Evolutionary conservation across 2,797 vertebrate genomes (phyloP).

Genomic region (Mionectes olivaceus): DNA sequence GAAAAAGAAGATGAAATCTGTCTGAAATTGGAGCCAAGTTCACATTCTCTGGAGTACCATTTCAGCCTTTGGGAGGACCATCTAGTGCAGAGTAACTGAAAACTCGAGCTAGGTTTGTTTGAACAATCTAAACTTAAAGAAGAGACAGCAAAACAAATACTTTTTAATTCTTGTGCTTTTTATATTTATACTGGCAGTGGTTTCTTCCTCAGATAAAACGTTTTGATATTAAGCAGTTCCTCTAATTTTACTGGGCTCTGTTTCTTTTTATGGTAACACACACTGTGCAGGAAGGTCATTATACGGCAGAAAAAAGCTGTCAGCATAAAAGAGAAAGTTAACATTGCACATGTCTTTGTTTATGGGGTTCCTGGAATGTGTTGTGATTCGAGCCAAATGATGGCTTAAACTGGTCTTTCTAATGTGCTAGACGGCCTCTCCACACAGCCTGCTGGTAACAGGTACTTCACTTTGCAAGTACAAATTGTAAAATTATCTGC

Average conservation of each 20-base stretch:
- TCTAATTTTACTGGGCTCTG: constrained; percentile 81
- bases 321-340: constrained; percentile 81
- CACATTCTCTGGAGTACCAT: constrained; percentile 42
- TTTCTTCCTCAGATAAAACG: constrained; percentile 82
- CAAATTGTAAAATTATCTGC: constrained; percentile 26
- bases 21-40: constrained; percentile 59
- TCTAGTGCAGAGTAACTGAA: constrained; percentile 49
- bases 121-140: constrained; percentile 70
- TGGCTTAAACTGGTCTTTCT: constrained; percentile 59
- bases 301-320: constrained; percentile 75
- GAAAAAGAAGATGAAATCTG: constrained; percentile 29
- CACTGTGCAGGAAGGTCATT: constrained; percentile 83
- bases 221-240: constrained; percentile 78
- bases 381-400: constrained; percentile 70
- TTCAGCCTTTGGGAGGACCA: constrained; percentile 37
- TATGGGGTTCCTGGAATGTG: constrained; percentile 79
- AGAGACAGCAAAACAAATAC: constrained; percentile 71
- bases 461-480: constrained; percentile 49
- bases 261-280: constrained; percentile 82
- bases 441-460: neutral
- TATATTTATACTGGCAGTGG: constrained; percentile 76
- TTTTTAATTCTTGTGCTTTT: constrained; percentile 77
- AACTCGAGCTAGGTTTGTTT: constrained; percentile 59
- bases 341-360: constrained; percentile 75
- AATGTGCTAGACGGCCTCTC: neutral